phyloP scores from a whole-genome alignment of 2,888 invertebrate genomes.

The Drosophila cyrtoloma region DNA sequence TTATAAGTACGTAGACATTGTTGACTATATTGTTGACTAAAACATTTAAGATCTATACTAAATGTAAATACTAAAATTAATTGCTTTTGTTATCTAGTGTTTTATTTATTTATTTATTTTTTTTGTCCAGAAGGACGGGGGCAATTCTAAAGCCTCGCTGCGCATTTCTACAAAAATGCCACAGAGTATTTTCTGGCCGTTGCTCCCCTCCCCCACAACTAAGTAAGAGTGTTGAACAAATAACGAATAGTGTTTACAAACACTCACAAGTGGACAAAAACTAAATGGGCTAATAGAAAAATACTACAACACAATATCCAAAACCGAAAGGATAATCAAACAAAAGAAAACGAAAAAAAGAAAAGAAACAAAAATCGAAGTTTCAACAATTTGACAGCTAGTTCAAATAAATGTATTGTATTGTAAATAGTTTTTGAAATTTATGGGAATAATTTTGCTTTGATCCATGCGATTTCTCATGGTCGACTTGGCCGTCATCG shows the following conservation, averaged over 20 bases:
- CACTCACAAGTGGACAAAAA: constrained; percentile 49
- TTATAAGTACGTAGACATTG: constrained; percentile 62
- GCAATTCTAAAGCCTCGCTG: constrained; percentile 50
- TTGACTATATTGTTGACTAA: constrained; percentile 58
- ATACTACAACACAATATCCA: constrained; percentile 40
- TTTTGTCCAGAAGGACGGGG: constrained; percentile 5
- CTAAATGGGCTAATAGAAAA: constrained; percentile 34
- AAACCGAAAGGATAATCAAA: constrained; percentile 9
- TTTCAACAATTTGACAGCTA: constrained; percentile 48
- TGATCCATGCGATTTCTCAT: constrained; percentile 15
- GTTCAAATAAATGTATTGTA: constrained; percentile 34
- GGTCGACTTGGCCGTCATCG: constrained; percentile 33
- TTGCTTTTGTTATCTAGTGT: constrained; percentile 20
- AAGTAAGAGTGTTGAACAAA: constrained; percentile 37
- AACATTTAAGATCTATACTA: constrained; percentile 70
- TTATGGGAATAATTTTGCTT: constrained; percentile 28
- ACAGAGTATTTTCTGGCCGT: constrained; percentile 31
- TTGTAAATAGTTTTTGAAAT: constrained; percentile 22
- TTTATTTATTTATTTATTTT: not conserved
- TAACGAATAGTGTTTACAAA: constrained; percentile 53
- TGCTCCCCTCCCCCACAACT: constrained; percentile 48
- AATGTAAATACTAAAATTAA: constrained; percentile 51
- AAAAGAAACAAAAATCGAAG: not conserved
- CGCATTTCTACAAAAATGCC: constrained; percentile 61
- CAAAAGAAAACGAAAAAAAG: not conserved